These are phyloP conservation scores for Epinephelus coioides DNA, from an alignment of 2,797 vertebrate species.

Conservation along the genomic window DNA sequence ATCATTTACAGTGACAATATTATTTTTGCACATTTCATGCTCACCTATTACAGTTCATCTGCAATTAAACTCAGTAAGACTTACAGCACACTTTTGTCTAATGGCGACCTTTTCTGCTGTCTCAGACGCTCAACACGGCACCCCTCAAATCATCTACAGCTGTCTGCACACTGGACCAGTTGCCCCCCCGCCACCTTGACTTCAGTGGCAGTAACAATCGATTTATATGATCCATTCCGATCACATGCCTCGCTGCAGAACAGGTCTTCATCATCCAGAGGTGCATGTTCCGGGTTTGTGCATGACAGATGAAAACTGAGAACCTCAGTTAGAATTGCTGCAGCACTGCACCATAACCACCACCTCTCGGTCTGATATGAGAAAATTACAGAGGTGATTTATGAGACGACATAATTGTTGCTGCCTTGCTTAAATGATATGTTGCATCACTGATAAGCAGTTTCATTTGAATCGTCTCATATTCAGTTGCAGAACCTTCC, in stretches of 20 bases:
- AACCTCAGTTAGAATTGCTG: slow-evolving; percentile 55
- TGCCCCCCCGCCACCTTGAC: slow-evolving; percentile 35
- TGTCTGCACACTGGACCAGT: slow-evolving; percentile 47
- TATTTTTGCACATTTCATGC: slow-evolving; percentile 10
- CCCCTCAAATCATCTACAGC: slow-evolving; percentile 60
- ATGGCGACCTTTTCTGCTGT: slow-evolving; percentile 22
- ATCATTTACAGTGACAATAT: slow-evolving; percentile 10
- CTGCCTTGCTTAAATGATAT: slow-evolving; percentile 45
- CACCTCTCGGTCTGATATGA: slow-evolving; percentile 32
- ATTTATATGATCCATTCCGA: slow-evolving; percentile 75
- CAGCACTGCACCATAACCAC: slow-evolving; percentile 60
- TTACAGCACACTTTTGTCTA: background rate
- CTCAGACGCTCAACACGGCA: slow-evolving; percentile 27
- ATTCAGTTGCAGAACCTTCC: background rate
- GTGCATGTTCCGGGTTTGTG: slow-evolving; percentile 60
- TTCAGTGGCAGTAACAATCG: slow-evolving; percentile 37
- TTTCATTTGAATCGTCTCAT: slow-evolving; percentile 17
- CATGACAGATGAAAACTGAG: slow-evolving; percentile 65
- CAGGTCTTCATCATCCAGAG: slow-evolving; percentile 68
- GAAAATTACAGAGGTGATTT: slow-evolving; percentile 47
- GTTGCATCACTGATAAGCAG: slow-evolving; percentile 14
- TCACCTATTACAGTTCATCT: background rate
- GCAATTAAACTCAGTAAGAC: background rate
- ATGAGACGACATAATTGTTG: slow-evolving; percentile 33
- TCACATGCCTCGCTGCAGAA: slow-evolving; percentile 60